Conservation (phyloP, 2,888 invertebrate genomes). For the Euphydryas editha region DNA sequence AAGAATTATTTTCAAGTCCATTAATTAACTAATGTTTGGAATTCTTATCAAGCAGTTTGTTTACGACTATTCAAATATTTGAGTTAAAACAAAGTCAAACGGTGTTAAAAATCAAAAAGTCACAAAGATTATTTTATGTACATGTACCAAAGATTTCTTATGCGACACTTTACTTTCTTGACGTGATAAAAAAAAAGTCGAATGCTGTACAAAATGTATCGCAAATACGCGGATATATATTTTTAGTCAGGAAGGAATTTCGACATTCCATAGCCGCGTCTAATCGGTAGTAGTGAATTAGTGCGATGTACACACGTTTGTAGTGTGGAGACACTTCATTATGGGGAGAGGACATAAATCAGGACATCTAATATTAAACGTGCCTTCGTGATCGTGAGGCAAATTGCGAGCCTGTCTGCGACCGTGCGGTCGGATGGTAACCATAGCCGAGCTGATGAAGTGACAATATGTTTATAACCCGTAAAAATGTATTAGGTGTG, state of each 20-base stretch:
- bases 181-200: background rate
- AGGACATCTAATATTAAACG: conserved; percentile 84
- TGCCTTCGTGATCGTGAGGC: conserved; percentile 79
- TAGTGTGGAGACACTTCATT: conserved; percentile 82
- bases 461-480: conserved; percentile 49
- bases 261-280: conserved; percentile 48
- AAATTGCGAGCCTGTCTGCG: conserved; percentile 72
- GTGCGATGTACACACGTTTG: conserved; percentile 77
- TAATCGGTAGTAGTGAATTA: conserved; percentile 79
- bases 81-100: too few relatives aligned
- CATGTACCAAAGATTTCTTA: background rate
- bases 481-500: conserved; percentile 48
- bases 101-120: background rate
- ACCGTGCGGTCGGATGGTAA: conserved; percentile 60
- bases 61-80: background rate
- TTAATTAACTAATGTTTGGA: background rate
- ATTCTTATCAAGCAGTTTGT: too few relatives aligned
- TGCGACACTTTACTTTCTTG: background rate
- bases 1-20: background rate
- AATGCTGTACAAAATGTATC: conserved; percentile 2
- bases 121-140: background rate
- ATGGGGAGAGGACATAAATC: conserved; percentile 80
- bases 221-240: conserved; percentile 40
- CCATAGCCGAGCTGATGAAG: conserved; percentile 52
- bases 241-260: conserved; percentile 41